Percentiles rank a stretch among this genome's conserved stretches.
Evolutionary conservation across 1,140 invertebrate genomes (phyloP).

Genomic region (Cryptotermes secundus): DNA sequence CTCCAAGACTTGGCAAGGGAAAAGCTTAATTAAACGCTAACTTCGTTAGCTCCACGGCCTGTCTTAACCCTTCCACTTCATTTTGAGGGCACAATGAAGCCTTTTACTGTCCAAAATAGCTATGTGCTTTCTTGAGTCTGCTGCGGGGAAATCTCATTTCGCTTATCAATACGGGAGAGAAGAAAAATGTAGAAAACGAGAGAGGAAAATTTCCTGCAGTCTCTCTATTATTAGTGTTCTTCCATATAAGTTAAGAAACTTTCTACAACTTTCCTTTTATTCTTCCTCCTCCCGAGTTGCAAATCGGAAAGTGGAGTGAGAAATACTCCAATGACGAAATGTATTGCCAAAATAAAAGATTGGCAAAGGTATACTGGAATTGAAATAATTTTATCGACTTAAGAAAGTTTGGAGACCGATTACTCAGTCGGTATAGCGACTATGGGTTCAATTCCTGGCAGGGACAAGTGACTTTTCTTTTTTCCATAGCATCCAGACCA

Average conservation of each 20-base stretch:
- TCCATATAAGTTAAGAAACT: not conserved
- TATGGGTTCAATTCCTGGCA: no score
- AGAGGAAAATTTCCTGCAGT: not conserved
- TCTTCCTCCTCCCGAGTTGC: not conserved
- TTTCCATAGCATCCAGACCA: no score
- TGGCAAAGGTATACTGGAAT: not conserved
- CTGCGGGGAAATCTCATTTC: not conserved
- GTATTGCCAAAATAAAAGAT: not conserved
- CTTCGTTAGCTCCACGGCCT: not conserved
- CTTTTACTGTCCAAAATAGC: not conserved
- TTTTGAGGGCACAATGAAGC: not conserved
- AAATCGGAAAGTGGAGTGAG: not conserved
- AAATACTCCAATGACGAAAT: not conserved
- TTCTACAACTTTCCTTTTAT: not conserved
- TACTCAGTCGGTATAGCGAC: no score
- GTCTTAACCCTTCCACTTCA: conserved; percentile 1
- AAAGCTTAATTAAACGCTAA: conserved; percentile 7
- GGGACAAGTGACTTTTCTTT: no score
- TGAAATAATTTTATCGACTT: not conserved
- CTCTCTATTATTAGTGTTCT: not conserved
- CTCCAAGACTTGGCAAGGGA: not conserved
- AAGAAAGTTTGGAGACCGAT: no score
- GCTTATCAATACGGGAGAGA: not conserved
- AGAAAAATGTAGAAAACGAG: not conserved
- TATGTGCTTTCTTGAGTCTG: not conserved